Percentiles rank a stretch among this genome's conserved stretches.
phyloP scores from a whole-genome alignment of 2,888 invertebrate species.

The Dysmachus trigonus region DNA sequence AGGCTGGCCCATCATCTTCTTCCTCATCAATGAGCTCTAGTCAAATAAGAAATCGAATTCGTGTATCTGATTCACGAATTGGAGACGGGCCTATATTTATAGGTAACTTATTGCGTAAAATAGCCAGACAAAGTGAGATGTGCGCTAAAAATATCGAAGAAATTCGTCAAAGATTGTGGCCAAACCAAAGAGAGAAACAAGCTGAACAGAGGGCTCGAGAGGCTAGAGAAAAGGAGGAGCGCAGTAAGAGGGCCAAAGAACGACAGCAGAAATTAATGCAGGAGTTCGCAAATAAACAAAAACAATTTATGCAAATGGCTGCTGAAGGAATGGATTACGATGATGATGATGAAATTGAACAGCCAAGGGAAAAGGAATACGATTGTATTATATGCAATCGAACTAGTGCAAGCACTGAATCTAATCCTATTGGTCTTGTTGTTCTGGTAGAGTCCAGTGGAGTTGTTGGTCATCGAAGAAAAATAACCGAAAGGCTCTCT shows the following conservation, averaged over 20 bases:
- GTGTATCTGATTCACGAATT: slow-evolving; percentile 62
- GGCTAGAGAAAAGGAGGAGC: slow-evolving; percentile 78
- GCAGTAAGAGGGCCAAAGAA: slow-evolving; percentile 85
- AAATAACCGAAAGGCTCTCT: slow-evolving; percentile 59
- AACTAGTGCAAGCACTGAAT: slow-evolving; percentile 83
- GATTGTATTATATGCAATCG: slow-evolving; percentile 97
- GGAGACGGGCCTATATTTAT: slow-evolving; percentile 93
- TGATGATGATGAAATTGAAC: slow-evolving; percentile 69
- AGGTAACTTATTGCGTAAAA: slow-evolving; percentile 79
- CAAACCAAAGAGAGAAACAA: slow-evolving; percentile 80
- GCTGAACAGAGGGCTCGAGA: slow-evolving; percentile 75
- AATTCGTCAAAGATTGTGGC: slow-evolving; percentile 80
- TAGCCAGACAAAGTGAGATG: slow-evolving; percentile 74
- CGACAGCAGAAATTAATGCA: slow-evolving; percentile 92
- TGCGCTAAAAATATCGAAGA: slow-evolving; percentile 77
- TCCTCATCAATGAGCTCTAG: slow-evolving; percentile 52
- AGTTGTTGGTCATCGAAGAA: slow-evolving; percentile 81
- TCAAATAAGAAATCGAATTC: slow-evolving; percentile 47
- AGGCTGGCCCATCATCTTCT: slow-evolving; percentile 58
- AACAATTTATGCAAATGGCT: slow-evolving; percentile 86
- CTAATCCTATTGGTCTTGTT: slow-evolving; percentile 87
- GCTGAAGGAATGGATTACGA: slow-evolving; percentile 74
- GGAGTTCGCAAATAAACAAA: slow-evolving; percentile 90
- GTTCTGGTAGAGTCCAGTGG: slow-evolving; percentile 87
- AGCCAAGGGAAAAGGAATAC: slow-evolving; percentile 76